Evolutionary conservation across 2,113 vertebrate genomes (phyloP), one percentile per base, ranked within the genome.

Genomic region (Anser cygnoides): DNA sequence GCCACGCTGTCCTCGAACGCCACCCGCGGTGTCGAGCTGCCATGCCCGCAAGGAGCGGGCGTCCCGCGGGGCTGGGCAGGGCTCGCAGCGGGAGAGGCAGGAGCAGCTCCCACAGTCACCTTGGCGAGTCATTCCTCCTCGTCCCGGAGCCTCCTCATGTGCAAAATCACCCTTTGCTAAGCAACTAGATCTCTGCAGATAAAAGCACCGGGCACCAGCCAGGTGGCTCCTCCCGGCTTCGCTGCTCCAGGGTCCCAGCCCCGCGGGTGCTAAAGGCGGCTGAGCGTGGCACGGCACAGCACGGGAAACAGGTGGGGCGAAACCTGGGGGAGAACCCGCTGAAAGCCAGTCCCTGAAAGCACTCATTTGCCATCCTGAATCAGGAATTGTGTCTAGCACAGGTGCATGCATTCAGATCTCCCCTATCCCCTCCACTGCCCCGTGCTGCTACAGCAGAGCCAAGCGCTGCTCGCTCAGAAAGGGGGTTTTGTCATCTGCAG

Each of bases 401-500:
- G 9, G 26, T 0, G 1, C 5, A 1, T 21, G 19, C 31, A 1
- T 35, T n/a, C 26, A 8, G 33, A 41, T 61, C 31, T 31, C 6
- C 43, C 8, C 12, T 7, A 23, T 19, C 43, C 37, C 22, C 28
- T 16, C 46, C 20, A 6, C 41, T 10, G 6, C 15, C 61, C 67
- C 2, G 1, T 9, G 2, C 39, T 4, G 37, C 26, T 29, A 9
- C 11, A 22, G 12, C 3, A 1, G 37, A 39, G 55, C 83, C 23
- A 17, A 39, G 71, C 0, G 1, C 4, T 1, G 44, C 68, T 57
- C 2, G 0, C 49, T 18, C 3, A 0, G 58, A 11, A 54, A 5
- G 4, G 0, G 10, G 89, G 39, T 10, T 19, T 55, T 28, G 3
- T 44, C 70, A 18, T 3, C 74, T 4, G 41, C 73, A 29, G 92